Evolutionary conservation across 2,113 vertebrate species (phyloP).

Genomic region (Macroglossus sobrinus): DNA sequence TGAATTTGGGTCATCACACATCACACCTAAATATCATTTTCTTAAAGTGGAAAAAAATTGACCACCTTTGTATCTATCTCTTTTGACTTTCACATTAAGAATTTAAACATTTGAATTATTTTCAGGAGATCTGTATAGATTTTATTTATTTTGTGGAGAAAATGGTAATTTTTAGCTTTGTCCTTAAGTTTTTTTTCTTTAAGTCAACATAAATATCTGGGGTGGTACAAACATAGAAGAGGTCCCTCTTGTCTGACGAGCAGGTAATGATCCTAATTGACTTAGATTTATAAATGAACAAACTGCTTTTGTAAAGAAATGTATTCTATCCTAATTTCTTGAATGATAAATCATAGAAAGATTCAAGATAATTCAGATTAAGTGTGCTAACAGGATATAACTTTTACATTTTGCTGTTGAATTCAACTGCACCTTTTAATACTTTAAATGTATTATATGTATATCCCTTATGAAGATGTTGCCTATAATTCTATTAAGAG

Average conservation of each 20-base stretch:
- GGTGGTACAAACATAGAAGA: neutral
- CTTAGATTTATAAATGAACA: conserved; percentile 26
- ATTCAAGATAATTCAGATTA: conserved; percentile 28
- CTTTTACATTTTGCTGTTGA: conserved; percentile 52
- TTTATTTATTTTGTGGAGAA: conserved; percentile 52
- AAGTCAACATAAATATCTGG: conserved; percentile 7
- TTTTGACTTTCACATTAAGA: conserved; percentile 28
- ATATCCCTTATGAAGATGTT: conserved; percentile 40
- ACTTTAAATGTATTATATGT: conserved; percentile 20
- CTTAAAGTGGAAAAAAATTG: conserved; percentile 11
- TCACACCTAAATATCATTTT: conserved; percentile 11
- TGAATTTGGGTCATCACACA: neutral
- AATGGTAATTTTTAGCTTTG: conserved; percentile 64
- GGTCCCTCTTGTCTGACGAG: conserved; percentile 16
- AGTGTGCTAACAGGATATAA: conserved; percentile 34
- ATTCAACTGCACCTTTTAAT: conserved; percentile 48
- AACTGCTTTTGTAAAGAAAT: conserved; percentile 45
- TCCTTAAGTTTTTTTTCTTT: conserved; percentile 41
- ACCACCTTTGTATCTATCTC: neutral
- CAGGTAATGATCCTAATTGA: conserved; percentile 24
- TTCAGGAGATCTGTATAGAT: neutral
- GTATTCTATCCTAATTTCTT: conserved; percentile 36
- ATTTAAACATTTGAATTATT: conserved; percentile 9
- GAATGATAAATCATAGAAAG: conserved; percentile 28
- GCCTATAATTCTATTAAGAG: conserved; percentile 44